Evolutionary conservation across 2,797 vertebrate species (phyloP), one percentile per base, ranked within the genome.

Genomic region (Periparus ater): DNA sequence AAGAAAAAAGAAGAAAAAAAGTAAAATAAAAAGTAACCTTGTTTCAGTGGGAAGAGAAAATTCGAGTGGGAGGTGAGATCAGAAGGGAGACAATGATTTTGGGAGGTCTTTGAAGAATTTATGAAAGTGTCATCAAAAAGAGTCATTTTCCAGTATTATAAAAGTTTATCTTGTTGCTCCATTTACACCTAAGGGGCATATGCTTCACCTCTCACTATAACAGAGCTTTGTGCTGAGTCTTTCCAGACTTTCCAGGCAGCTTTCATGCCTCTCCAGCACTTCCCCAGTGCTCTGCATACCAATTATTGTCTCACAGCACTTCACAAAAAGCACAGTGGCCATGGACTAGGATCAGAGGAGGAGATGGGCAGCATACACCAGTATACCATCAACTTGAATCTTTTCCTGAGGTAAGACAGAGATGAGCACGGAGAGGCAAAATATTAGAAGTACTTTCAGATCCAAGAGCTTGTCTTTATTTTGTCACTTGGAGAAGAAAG

Each of bases 61-160:
- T 63, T 75, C 5, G 57, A 85, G 88, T 89, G 61, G 85, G 80
- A 95, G 44, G 75, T 82, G 85, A 91, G 76, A 88, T 95, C 55
- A 93, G 85, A 93, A 94, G 44, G 55, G 21, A 78, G 57, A 89
- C 78, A 84, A 75, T 86, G 70, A 55, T 91, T 42, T 89, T 44
- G 42, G 68, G 89, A 93, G 40, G 62, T 42, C 91, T 91, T 80
- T 61, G 42, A 95, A 85, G 74, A 91, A 79, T 54, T 90, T 81
- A 70, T 71, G 42, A 19, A 88, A 90, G 80, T 77, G 23, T 55
- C 65, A 91, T 85, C 72, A 91, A 91, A 92, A 73, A 1, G 60
- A 79, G 36, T 74, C 4, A 15, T 68, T 70, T 84, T 66, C 23
- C 27, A 62, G 18, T n/a, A 8, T 48, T 75, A 57, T 55, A 71